A percentile compares a stretch with the other conserved stretches of the same genome.
phyloP scores from a whole-genome alignment of 2,797 vertebrate genomes.

The Arvicola amphibius region DNA sequence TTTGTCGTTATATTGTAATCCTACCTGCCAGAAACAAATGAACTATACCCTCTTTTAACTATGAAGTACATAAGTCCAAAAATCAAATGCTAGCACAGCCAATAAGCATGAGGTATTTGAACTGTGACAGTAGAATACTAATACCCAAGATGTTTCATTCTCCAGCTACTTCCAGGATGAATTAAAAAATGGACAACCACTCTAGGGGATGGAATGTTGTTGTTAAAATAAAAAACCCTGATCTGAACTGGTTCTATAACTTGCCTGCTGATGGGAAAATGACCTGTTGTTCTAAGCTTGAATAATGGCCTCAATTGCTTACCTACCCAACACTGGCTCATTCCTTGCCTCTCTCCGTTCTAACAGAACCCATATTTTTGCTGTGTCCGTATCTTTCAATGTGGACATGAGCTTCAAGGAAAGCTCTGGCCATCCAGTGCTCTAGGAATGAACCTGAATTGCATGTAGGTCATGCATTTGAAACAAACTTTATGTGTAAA shows the following conservation, averaged over 20 bases:
- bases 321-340: neutral
- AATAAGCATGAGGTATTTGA: slow-evolving; percentile 23
- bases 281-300: slow-evolving; percentile 21
- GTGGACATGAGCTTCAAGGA: neutral
- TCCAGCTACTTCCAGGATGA: neutral
- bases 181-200: slow-evolving; percentile 57
- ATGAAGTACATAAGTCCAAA: neutral
- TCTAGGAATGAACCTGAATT: slow-evolving; percentile 4
- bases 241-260: slow-evolving; percentile 1
- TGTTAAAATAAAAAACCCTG: slow-evolving; percentile 11
- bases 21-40: neutral
- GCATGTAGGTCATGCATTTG: slow-evolving; percentile 15
- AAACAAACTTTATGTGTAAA: slow-evolving; percentile 1
- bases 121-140: neutral
- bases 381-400: neutral
- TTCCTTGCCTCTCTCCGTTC: neutral
- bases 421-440: neutral
- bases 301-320: neutral
- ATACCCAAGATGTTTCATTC: neutral
- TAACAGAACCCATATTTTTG: slow-evolving; percentile 39
- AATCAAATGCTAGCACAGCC: slow-evolving; percentile 24
- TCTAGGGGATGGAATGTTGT: neutral
- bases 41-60: slow-evolving; percentile 5
- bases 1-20: neutral
- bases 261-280: slow-evolving; percentile 20